Evolutionary conservation across 2,888 invertebrate species (phyloP), one percentile per base, ranked within the genome.

Genomic region (Phymatocera aterrima): DNA sequence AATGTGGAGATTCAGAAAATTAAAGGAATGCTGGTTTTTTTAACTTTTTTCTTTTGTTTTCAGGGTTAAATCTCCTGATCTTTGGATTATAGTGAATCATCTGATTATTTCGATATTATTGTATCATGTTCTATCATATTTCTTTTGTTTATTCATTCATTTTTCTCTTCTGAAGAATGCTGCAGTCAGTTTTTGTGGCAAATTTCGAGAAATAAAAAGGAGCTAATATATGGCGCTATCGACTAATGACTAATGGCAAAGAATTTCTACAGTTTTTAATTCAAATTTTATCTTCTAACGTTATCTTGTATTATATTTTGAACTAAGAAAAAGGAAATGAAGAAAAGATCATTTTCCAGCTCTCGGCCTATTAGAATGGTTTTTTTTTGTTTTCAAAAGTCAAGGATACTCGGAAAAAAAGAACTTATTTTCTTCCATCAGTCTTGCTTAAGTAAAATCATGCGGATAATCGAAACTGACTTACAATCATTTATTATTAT

Each of bases 401-500:
- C 1, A 28, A 57, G 1, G 18, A 37, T 37, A 64, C 10, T 64
- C n/a, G 8, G 2, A 64, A 8, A 4, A 34, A 37, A 37, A 64
- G 12, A 21, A 28, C n/a, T 43, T 8, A 15, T 51, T 64, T 34
- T 31, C 37, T 24, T 10, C 65, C 15, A 12, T 68, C 37, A 37
- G 64, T 64, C n/a, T 37, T 37, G 64, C 37, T 21, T 68, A 0
- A 64, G 37, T 64, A 24, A 64, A 37, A 18, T 21, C 28, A 28
- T 28, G n/a, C n/a, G 37, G 15, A 21, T 18, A 28, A 12, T 72
- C 34, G 34, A 51, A 34, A 34, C 51, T 51, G 72, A 51, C 31
- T 72, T 51, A 43, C n/a, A 31, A 34, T 48, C 48, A 48, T 51
- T 70, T n/a, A n/a, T n/a, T n/a, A n/a, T n/a, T n/a, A 51, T 28